A percentile compares a stretch with the other conserved stretches of the same genome.
Conservation (phyloP, 2,888 invertebrate genomes). For the Arge pagana region DNA sequence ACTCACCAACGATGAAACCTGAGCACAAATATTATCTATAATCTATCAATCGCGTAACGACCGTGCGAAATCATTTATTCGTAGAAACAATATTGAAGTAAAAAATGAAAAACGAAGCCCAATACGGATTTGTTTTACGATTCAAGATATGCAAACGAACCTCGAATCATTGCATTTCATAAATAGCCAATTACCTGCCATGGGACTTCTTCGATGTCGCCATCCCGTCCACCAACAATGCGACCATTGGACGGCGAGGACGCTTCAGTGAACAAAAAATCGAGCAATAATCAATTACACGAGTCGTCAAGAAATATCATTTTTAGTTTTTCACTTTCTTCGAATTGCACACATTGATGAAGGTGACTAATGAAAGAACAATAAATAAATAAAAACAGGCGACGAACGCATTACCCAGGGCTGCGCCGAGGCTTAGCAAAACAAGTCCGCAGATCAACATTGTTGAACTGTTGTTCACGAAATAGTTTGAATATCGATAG, state of each 20-base stretch:
- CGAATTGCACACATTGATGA: neutral
- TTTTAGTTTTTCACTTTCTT: neutral
- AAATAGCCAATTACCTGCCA: constrained; percentile 8
- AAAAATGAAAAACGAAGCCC: neutral
- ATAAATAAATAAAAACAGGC: neutral
- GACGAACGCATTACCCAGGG: neutral
- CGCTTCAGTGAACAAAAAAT: too few relatives aligned
- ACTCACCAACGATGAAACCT: constrained; percentile 2
- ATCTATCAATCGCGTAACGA: too few relatives aligned
- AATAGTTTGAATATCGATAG: too few relatives aligned
- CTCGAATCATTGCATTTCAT: neutral
- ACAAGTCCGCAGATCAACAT: too few relatives aligned
- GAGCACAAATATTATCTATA: too few relatives aligned
- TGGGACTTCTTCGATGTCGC: constrained; percentile 3
- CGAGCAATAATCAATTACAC: neutral
- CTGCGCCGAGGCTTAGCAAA: too few relatives aligned
- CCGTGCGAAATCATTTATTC: neutral
- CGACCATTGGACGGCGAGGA: too few relatives aligned
- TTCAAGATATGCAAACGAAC: neutral
- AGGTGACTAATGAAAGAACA: neutral
- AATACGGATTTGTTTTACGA: neutral
- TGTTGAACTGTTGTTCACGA: too few relatives aligned
- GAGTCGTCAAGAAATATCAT: neutral
- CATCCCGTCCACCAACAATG: constrained; percentile 10
- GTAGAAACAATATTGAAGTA: neutral